A percentile compares a stretch with the other conserved stretches of the same genome.
Conservation (phyloP, 2,113 vertebrate species). For the Aphyosemion australe region DNA sequence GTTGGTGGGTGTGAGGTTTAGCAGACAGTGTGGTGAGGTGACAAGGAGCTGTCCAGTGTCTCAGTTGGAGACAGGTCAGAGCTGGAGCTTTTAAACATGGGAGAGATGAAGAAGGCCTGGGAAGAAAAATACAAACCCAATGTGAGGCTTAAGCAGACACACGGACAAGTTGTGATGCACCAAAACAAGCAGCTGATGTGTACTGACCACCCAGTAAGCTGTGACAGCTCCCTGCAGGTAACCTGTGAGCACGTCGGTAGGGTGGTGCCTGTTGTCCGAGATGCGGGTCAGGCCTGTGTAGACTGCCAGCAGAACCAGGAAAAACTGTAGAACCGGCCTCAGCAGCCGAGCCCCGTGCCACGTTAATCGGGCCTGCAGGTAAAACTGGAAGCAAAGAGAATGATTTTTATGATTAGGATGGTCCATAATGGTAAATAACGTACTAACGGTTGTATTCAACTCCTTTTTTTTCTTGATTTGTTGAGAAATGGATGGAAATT, state of each 20-base stretch:
- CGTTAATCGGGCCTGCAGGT: conserved; percentile 78
- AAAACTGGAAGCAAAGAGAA: conserved; percentile 71
- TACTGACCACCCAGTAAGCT: conserved; percentile 85
- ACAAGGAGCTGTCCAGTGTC: conserved; percentile 59
- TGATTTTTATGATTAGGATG: neutral
- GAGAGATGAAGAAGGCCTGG: conserved; percentile 78
- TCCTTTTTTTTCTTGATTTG: too few relatives aligned
- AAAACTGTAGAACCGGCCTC: conserved; percentile 78
- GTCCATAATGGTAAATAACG: too few relatives aligned
- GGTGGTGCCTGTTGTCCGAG: conserved; percentile 81
- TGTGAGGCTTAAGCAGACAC: conserved; percentile 8
- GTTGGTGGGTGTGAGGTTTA: conserved; percentile 42
- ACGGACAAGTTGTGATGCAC: conserved; percentile 2
- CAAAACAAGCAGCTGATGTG: conserved; percentile 12
- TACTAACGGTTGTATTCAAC: too few relatives aligned
- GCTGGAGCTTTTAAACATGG: conserved; percentile 71
- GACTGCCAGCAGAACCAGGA: conserved; percentile 79
- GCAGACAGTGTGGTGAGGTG: conserved; percentile 72
- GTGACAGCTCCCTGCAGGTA: conserved; percentile 81
- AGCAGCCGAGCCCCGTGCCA: conserved; percentile 79
- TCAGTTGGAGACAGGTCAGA: conserved; percentile 26
- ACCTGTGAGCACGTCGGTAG: conserved; percentile 74
- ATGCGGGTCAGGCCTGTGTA: conserved; percentile 81
- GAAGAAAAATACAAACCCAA: conserved; percentile 27
- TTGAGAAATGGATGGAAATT: too few relatives aligned